A percentile compares a stretch with the other conserved stretches of the same genome.
phyloP scores from a whole-genome alignment of 2,888 invertebrate genomes.

The Cerceris ruficornis region DNA sequence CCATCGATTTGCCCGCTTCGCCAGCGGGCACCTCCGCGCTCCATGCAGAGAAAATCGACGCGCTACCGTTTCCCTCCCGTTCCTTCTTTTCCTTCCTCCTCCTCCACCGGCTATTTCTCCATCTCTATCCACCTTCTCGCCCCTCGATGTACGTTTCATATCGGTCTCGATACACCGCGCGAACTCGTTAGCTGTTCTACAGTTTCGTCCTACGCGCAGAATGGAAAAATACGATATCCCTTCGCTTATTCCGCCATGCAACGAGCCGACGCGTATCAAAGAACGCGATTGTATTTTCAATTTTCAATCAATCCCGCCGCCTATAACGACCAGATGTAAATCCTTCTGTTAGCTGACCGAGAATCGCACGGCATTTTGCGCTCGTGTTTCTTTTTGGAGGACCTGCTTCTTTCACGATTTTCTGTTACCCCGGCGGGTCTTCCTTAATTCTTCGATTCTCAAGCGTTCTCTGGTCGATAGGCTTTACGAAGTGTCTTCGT shows the following conservation, averaged over 20 bases:
- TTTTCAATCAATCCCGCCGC: conserved; percentile 37
- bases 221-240: conserved; percentile 33
- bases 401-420: not conserved
- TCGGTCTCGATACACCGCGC: conserved; percentile 71
- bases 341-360: not conserved
- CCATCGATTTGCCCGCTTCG: conserved; percentile 60
- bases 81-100: conserved; percentile 27
- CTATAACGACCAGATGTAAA: conserved; percentile 2
- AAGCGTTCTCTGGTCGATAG: no score
- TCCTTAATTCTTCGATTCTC: no score
- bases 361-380: not conserved
- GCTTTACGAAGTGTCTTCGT: no score
- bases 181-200: conserved; percentile 69
- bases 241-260: conserved; percentile 4
- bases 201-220: conserved; percentile 28
- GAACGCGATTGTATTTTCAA: conserved; percentile 50
- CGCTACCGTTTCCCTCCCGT: conserved; percentile 14
- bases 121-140: conserved; percentile 4
- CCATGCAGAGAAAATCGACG: conserved; percentile 32
- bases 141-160: conserved; percentile 53
- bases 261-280: conserved; percentile 31
- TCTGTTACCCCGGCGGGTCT: no score
- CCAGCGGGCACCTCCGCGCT: conserved; percentile 42
- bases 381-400: not conserved
- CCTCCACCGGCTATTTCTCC: not conserved